Conservation (phyloP, 2,797 vertebrate genomes). For the Fratercula arctica region DNA sequence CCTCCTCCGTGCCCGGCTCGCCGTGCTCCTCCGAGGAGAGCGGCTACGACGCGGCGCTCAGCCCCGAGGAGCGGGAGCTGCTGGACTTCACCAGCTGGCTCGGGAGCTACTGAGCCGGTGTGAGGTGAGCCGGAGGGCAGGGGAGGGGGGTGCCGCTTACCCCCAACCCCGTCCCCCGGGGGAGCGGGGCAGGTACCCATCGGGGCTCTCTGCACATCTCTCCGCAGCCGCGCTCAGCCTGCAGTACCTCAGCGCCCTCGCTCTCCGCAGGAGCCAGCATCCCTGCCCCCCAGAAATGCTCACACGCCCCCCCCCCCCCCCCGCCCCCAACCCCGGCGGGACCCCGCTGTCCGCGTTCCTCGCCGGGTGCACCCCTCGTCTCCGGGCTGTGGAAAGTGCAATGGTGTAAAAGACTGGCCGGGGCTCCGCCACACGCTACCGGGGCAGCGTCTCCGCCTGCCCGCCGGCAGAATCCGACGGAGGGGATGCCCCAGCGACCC, state of each 20-base stretch:
- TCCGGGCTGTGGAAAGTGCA: slow-evolving; percentile 7
- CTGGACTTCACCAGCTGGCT: slow-evolving; percentile 94
- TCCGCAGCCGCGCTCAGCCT: background rate
- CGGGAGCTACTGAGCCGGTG: slow-evolving; percentile 84
- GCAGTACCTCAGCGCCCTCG: background rate
- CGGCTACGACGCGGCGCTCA: slow-evolving; percentile 88
- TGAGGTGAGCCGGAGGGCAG: background rate
- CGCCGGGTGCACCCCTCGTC: background rate
- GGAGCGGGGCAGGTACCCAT: background rate
- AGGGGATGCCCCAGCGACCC: background rate
- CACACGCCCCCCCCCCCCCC: no score
- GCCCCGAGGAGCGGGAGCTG: slow-evolving; percentile 89
- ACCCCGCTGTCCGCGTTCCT: background rate
- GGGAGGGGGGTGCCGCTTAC: no score
- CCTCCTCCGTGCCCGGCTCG: slow-evolving; percentile 87
- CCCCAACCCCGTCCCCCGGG: background rate
- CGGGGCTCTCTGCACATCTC: background rate
- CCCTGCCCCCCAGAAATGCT: background rate
- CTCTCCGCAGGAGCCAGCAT: background rate
- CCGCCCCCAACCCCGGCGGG: background rate
- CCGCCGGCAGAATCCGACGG: background rate
- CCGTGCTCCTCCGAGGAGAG: slow-evolving; percentile 92
- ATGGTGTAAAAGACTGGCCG: background rate
- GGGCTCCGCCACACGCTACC: background rate
- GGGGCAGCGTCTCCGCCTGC: background rate